Conservation (phyloP, 2,888 invertebrate species). For the Andrena chrysosceles region DNA sequence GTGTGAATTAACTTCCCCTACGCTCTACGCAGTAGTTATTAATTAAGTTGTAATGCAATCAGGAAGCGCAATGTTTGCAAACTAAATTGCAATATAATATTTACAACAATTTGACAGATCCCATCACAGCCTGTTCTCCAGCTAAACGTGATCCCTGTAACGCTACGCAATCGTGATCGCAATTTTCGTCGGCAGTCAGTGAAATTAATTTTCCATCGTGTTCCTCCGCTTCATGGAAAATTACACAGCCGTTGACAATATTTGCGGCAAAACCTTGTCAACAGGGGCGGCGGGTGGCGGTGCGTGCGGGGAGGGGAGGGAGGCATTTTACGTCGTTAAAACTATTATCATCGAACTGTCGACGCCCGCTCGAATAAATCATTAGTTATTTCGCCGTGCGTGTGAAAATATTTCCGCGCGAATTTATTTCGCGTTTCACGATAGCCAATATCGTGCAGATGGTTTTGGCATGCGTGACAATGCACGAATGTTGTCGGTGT, state of each 20-base stretch:
- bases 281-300: not conserved
- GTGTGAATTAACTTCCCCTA: too few relatives aligned
- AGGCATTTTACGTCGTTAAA: slow-evolving; percentile 27
- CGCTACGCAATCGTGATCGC: not conserved
- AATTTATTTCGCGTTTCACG: slow-evolving; percentile 36
- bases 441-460: slow-evolving; percentile 40
- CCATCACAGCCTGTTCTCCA: not conserved
- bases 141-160: not conserved
- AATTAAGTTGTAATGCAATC: not conserved
- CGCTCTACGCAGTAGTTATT: too few relatives aligned
- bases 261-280: slow-evolving; percentile 27
- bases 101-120: not conserved
- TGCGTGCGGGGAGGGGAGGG: not conserved
- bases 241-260: slow-evolving; percentile 31
- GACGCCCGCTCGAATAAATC: slow-evolving; percentile 26
- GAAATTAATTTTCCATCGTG: slow-evolving; percentile 20
- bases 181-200: slow-evolving; percentile 7
- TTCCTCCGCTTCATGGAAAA: slow-evolving; percentile 10
- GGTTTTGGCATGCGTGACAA: slow-evolving; percentile 41
- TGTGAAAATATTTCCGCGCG: slow-evolving; percentile 32
- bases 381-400: slow-evolving; percentile 19
- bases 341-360: slow-evolving; percentile 29
- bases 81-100: not conserved
- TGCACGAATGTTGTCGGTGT: slow-evolving; percentile 36
- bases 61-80: not conserved